Percentiles rank a stretch among this genome's conserved stretches.
These are phyloP conservation scores for Limonius californicus DNA, from an alignment of 1,140 invertebrate genomes.

Conservation along the genomic window DNA sequence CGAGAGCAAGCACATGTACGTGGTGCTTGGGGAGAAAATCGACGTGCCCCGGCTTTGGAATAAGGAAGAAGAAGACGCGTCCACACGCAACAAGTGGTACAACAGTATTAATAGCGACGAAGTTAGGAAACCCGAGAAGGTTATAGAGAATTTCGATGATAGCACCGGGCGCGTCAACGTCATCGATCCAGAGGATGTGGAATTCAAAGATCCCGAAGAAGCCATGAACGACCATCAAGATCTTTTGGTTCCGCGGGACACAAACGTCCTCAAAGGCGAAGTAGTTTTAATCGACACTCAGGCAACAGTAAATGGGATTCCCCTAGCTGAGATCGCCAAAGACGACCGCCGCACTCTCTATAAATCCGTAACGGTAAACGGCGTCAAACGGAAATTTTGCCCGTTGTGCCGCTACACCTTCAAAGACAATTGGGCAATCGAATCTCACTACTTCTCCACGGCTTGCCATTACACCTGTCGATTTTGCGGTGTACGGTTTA, in stretches of 20 bases:
- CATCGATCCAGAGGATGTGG: not conserved
- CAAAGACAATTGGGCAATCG: slow-evolving; percentile 47
- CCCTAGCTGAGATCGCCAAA: slow-evolving; percentile 39
- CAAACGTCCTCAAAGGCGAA: slow-evolving; percentile 20
- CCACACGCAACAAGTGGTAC: slow-evolving; percentile 40
- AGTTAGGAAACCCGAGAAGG: not conserved
- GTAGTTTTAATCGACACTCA: slow-evolving; percentile 22
- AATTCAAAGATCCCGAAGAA: slow-evolving; percentile 14
- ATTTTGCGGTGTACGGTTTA: slow-evolving; percentile 45
- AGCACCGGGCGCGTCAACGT: slow-evolving; percentile 14
- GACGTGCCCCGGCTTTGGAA: slow-evolving; percentile 35
- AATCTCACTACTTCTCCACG: slow-evolving; percentile 42
- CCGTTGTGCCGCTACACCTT: slow-evolving; percentile 44
- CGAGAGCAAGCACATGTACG: slow-evolving; percentile 38
- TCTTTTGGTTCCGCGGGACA: slow-evolving; percentile 31
- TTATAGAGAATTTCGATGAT: not conserved
- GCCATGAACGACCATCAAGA: slow-evolving; percentile 24
- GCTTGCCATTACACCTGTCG: slow-evolving; percentile 43
- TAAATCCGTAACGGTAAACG: slow-evolving; percentile 37
- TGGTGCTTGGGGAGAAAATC: slow-evolving; percentile 39
- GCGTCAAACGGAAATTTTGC: slow-evolving; percentile 44
- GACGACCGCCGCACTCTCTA: slow-evolving; percentile 38
- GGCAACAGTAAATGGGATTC: slow-evolving; percentile 33
- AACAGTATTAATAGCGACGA: slow-evolving; percentile 29
- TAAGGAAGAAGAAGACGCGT: slow-evolving; percentile 21